Percentiles rank a stretch among this genome's conserved stretches.
phyloP scores from a whole-genome alignment of 1,140 invertebrate genomes.

The Papilio polyxenes region DNA sequence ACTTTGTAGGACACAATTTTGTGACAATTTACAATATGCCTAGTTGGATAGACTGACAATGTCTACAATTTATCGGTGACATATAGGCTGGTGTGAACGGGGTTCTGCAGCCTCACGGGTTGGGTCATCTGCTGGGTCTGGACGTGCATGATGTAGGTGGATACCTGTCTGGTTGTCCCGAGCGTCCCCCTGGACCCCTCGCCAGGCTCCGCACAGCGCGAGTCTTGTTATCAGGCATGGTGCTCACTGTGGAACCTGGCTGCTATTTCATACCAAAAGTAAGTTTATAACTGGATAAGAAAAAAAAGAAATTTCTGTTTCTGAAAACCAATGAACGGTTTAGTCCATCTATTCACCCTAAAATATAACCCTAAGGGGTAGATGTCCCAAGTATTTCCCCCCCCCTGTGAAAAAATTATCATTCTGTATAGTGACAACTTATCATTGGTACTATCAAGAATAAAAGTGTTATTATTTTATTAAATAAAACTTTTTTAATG shows the following conservation, averaged over 20 bases:
- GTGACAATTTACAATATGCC: not conserved
- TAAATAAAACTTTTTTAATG: too few relatives aligned
- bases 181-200: conserved; percentile 84
- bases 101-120: conserved; percentile 97
- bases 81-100: conserved; percentile 86
- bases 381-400: too few relatives aligned
- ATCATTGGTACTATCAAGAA: too few relatives aligned
- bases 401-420: too few relatives aligned
- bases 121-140: conserved; percentile 96
- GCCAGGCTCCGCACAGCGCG: conserved; percentile 92
- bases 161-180: conserved; percentile 86
- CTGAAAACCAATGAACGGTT: too few relatives aligned
- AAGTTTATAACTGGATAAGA: not conserved
- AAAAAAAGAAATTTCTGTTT: too few relatives aligned
- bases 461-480: too few relatives aligned
- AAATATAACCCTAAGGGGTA: too few relatives aligned
- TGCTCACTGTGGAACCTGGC: conserved; percentile 97
- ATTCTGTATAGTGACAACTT: too few relatives aligned
- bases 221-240: conserved; percentile 91
- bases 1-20: not conserved
- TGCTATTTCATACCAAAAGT: conserved; percentile 84
- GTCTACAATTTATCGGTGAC: not conserved
- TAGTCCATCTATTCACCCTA: too few relatives aligned
- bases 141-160: conserved; percentile 99
- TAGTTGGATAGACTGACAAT: too few relatives aligned